Percentiles rank a stretch among this genome's conserved stretches.
phyloP scores from a whole-genome alignment of 37 sponge, comb jelly and placozoan genomes.

The Geodia barretti region DNA sequence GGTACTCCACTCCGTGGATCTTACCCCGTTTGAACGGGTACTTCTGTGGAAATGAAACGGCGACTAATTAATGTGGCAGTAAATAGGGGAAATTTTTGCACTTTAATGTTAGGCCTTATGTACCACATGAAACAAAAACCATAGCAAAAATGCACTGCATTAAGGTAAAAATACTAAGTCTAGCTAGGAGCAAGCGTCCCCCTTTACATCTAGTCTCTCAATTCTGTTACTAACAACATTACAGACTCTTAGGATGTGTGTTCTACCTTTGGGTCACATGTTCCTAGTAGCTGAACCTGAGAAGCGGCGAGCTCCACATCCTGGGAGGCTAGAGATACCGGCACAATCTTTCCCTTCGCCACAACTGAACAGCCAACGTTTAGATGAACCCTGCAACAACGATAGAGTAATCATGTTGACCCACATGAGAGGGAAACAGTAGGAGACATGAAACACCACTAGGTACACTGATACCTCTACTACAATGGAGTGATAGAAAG shows the following conservation, averaged over 20 bases:
- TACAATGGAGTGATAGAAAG: too few relatives aligned
- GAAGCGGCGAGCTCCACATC: conserved; percentile 43
- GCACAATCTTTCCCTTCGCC: conserved; percentile 42
- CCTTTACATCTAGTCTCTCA: too few relatives aligned
- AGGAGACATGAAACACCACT: too few relatives aligned
- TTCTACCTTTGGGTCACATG: conserved; percentile 64
- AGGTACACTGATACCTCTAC: too few relatives aligned
- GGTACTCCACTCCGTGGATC: conserved; percentile 66
- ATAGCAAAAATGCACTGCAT: too few relatives aligned
- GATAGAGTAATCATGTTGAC: too few relatives aligned
- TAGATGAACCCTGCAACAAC: too few relatives aligned
- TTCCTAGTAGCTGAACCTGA: conserved; percentile 45
- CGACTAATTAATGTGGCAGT: not conserved
- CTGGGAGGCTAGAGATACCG: conserved; percentile 45
- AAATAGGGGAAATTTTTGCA: not conserved
- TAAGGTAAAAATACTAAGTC: too few relatives aligned
- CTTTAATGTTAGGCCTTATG: not conserved
- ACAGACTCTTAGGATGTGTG: too few relatives aligned
- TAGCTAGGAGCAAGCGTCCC: too few relatives aligned
- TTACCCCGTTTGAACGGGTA: conserved; percentile 74
- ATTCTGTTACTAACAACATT: too few relatives aligned
- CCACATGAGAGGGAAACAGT: too few relatives aligned
- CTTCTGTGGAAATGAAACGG: conserved; percentile 7
- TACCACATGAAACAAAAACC: not conserved
- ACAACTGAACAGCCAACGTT: conserved; percentile 61